Base-by-base conservation (phyloP, 2,888 invertebrate genomes). In the Conus canariensis region DNA sequence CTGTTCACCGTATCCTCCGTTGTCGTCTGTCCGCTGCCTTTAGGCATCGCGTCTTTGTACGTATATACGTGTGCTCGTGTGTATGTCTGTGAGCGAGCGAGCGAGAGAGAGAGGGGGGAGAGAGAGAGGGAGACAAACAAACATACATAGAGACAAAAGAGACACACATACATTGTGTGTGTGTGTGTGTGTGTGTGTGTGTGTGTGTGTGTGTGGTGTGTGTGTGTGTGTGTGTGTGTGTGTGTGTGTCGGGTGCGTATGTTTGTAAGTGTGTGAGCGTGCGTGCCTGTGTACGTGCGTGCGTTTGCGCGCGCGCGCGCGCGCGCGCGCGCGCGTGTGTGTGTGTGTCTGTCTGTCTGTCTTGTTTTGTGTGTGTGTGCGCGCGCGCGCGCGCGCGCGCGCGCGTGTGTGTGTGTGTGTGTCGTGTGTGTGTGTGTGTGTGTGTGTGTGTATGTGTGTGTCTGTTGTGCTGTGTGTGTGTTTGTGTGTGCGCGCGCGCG, bases 391-490 rank as follows among this genome's bases (percentile, higher is more conserved):
- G 56, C 45, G 22, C 56, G 82, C 56, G 58, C 56, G 82, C 56
- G 22, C 56, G 56, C 19, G 58, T 14, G 58, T 56, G 22, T 56
- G 58, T 56, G 8, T 56, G 58, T 59, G 25, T 85, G n/a, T 59
- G 12, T 59, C 30, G 85, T n/a, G 14, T 5, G 30, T 5, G 14
- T 77, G 77, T 77, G 60, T 85, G 59, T 9, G n/a, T n/a, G n/a
- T n/a, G n/a, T n/a, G n/a, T n/a, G n/a, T n/a, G n/a, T n/a, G n/a
- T 74, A n/a, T 6, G n/a, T 74, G 74, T 74, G n/a, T 74, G 74
- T 74, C 10, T 64, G 60, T n/a, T n/a, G n/a, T n/a, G n/a, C n/a
- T 77, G 77, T 77, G 60, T 85, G 59, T 59, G 60, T 85, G 85
- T 58, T 6, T 85, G 59, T 59, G 60, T 59, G n/a, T 59, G n/a